Conservation (phyloP, 2,113 vertebrate genomes). For the Dromaius novaehollandiae region DNA sequence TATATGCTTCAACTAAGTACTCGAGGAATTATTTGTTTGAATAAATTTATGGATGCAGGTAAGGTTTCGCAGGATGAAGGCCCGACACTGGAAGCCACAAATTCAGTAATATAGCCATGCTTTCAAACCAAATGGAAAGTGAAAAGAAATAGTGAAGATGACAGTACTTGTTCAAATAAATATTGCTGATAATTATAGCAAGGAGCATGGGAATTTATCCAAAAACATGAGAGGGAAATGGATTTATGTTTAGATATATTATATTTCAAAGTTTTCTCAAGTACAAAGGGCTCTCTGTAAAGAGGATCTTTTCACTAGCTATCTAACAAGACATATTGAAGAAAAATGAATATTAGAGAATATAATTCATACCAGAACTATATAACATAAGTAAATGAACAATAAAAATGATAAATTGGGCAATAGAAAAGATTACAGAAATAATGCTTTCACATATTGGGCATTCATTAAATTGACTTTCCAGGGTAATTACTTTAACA, state of each 20-base stretch:
- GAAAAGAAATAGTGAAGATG: neutral
- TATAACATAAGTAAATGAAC: conserved; percentile 80
- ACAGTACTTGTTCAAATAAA: conserved; percentile 27
- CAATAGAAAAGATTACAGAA: conserved; percentile 81
- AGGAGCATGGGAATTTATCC: neutral
- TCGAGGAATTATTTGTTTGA: neutral
- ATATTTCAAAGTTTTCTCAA: conserved; percentile 28
- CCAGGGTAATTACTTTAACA: conserved; percentile 79
- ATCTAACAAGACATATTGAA: conserved; percentile 46
- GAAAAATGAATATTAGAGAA: conserved; percentile 46
- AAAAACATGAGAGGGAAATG: neutral
- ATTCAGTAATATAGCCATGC: neutral
- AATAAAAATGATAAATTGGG: conserved; percentile 81
- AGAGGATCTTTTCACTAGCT: conserved; percentile 26
- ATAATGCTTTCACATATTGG: conserved; percentile 78
- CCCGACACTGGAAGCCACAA: neutral
- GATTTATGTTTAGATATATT: neutral
- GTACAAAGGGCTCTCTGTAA: conserved; percentile 23
- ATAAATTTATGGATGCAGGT: neutral
- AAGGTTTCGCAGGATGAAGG: neutral
- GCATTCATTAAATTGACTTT: conserved; percentile 81
- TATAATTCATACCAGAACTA: conserved; percentile 75
- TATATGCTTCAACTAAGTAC: neutral
- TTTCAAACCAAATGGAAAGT: neutral
- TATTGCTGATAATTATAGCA: neutral